phyloP scores from a whole-genome alignment of 2,797 vertebrate species.

The Pampus argenteus region DNA sequence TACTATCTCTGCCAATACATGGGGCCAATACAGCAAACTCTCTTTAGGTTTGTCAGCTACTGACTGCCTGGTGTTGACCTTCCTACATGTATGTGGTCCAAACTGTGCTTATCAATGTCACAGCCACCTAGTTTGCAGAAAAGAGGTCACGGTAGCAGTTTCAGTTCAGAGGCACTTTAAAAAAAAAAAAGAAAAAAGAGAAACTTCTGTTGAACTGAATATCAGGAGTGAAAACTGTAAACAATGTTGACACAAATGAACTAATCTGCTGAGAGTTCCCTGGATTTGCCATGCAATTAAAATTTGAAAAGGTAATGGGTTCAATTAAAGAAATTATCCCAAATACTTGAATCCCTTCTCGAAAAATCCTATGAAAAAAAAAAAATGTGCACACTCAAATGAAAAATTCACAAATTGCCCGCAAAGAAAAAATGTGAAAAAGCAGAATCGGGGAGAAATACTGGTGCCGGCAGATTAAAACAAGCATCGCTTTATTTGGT shows the following conservation, averaged over 20 bases:
- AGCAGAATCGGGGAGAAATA: neutral
- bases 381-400: neutral
- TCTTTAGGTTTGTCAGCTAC: neutral
- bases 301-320: neutral
- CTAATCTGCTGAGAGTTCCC: conserved; percentile 34
- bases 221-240: neutral
- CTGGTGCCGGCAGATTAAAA: conserved; percentile 33
- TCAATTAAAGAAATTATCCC: neutral
- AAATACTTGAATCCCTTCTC: neutral
- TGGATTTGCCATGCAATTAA: conserved; percentile 46
- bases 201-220: conserved; percentile 1
- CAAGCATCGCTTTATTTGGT: neutral
- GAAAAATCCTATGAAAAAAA: neutral
- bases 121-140: conserved; percentile 50
- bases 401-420: neutral
- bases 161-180: conserved; percentile 23
- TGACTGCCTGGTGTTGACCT: conserved; percentile 37
- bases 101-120: conserved; percentile 66
- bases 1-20: no score
- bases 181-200: no score
- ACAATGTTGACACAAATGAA: conserved; percentile 18
- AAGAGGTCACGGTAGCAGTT: conserved; percentile 51
- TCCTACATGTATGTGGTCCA: conserved; percentile 32
- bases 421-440: neutral
- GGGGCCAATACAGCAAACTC: neutral